A percentile compares a stretch with the other conserved stretches of the same genome.
Conservation (phyloP, 2,113 vertebrate species). For the Tachuris rubrigastra region DNA sequence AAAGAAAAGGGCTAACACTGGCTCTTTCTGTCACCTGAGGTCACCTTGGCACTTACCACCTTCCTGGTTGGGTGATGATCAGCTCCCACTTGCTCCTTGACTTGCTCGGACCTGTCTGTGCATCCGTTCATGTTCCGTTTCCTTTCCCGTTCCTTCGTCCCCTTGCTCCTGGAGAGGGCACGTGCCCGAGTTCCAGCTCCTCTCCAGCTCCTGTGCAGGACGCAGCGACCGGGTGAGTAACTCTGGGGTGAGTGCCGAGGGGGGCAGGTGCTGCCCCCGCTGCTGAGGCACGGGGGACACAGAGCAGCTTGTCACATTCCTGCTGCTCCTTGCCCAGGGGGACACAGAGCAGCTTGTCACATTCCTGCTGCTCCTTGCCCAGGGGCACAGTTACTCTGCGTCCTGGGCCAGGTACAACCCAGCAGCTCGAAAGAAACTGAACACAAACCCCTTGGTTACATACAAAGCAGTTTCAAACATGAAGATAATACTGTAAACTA, state of each 20-base stretch:
- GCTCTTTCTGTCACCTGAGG: not conserved
- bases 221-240: not conserved
- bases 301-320: not conserved
- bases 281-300: not conserved
- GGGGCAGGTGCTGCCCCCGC: not conserved
- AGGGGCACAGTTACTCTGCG: not conserved
- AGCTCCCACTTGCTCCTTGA: not conserved
- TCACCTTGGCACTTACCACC: not conserved
- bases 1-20: not conserved
- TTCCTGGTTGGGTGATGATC: not conserved
- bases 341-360: not conserved
- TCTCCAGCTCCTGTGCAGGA: not conserved
- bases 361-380: not conserved
- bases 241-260: not conserved
- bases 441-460: not conserved
- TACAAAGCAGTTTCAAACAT: not conserved
- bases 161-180: not conserved
- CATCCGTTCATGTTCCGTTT: rapidly evolving
- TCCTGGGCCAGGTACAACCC: not conserved
- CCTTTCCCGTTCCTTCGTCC: not conserved
- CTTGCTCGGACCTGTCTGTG: not conserved
- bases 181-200: not conserved
- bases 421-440: not conserved
- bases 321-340: not conserved
- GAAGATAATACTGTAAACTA: not conserved